Percentiles rank a stretch among this genome's conserved stretches.
Conservation (phyloP, 2,113 vertebrate species). For the Anoplopoma fimbria region DNA sequence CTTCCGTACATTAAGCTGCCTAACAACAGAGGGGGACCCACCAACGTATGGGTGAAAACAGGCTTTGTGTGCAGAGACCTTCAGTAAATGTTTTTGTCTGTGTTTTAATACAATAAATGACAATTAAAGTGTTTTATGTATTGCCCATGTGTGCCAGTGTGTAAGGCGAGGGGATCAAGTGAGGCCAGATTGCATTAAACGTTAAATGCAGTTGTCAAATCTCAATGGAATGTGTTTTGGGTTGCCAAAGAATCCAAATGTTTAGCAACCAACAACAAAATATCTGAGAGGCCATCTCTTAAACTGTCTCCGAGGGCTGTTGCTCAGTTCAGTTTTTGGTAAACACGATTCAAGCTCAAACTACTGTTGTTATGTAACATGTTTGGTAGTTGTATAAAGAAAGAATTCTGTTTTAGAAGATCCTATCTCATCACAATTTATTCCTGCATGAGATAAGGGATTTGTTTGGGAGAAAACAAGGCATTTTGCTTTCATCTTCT, state of each 20-base stretch:
- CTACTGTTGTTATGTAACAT: background rate
- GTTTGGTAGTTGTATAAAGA: background rate
- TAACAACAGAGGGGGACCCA: conserved; percentile 45
- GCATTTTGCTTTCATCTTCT: background rate
- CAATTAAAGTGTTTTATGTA: background rate
- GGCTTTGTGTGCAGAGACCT: conserved; percentile 8
- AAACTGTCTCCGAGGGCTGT: background rate
- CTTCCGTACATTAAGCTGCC: conserved; percentile 64
- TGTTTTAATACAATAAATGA: conserved; percentile 1
- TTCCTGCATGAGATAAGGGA: background rate
- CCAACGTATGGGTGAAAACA: background rate
- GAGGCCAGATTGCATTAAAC: conserved; percentile 28
- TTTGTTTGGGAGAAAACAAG: background rate
- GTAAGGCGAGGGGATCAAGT: background rate
- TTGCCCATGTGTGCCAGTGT: background rate
- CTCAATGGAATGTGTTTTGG: conserved; percentile 19
- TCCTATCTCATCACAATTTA: background rate
- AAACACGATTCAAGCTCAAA: conserved; percentile 16
- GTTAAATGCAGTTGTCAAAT: conserved; percentile 32
- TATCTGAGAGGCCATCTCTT: background rate
- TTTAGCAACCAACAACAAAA: conserved; percentile 22
- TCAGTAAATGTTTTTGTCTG: conserved; percentile 11
- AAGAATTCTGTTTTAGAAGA: background rate
- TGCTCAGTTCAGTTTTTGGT: conserved; percentile 12
- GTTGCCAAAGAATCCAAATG: conserved; percentile 13